Base-by-base conservation (phyloP, 2,888 invertebrate genomes). In the Agonum fuliginosum region DNA sequence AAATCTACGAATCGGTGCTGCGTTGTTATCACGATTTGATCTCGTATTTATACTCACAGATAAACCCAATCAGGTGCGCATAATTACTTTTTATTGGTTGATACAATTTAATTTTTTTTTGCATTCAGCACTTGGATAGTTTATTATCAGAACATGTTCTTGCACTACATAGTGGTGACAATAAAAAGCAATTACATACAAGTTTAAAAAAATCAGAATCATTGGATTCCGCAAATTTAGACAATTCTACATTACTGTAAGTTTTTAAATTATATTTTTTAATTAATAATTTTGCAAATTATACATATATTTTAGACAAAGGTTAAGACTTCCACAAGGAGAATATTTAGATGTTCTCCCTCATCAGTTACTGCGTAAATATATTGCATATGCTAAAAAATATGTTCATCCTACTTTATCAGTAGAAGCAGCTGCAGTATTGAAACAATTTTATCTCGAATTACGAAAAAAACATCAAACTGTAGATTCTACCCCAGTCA, bases 11-110 rank as follows among this genome's bases (percentile, higher is more conserved):
- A 91, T 98, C 81, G 93, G 93, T 80, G 92, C 94, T 10, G 93
- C 97, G 0, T 88, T 98, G 73, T 87, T 98, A 12, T 97, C 97
- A 1, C 90, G 98, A 85, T 98, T 98, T 86, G 98, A 98, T 88
- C 89, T 98, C 74, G 94, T 97, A 58, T 98, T 97, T 85, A 93
- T 98, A 79, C 89, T 98, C 22, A 86, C 97, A 78, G 98, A 98
- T 87, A 92, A 92, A 83, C 95, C 97, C 3, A 92, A 96, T 85
- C 92, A 93, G 89, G 94, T 94, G 84, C 83, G 8, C 86, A 30
- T 51, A 6, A 19, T 17, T 51, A 51, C 3, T 51, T 51, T 19
- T 17, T 4, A 30, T 51, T 20, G 12, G 46, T n/a, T 20, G 19
- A n/a, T 54, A 24, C 20, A 20, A 22, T 27, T 54, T 54, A 54